phyloP scores from a whole-genome alignment of 2,797 vertebrate species.

The Gephyroberyx darwinii region DNA sequence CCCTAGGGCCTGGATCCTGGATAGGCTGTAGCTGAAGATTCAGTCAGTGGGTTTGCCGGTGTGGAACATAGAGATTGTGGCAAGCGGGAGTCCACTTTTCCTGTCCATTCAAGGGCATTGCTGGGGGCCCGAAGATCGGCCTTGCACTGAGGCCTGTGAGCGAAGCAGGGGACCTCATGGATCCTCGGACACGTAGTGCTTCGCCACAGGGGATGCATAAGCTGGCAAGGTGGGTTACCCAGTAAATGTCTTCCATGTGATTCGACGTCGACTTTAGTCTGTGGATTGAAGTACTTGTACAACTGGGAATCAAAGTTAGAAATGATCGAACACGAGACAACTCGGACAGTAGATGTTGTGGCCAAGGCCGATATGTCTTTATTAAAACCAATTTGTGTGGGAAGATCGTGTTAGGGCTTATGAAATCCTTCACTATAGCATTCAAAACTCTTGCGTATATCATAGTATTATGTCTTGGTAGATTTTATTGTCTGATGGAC shows the following conservation, averaged over 20 bases:
- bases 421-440: not conserved
- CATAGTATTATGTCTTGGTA: not conserved
- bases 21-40: slow-evolving; percentile 39
- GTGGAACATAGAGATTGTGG: slow-evolving; percentile 52
- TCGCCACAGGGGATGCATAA: slow-evolving; percentile 67
- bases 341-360: not conserved
- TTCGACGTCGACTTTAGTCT: not conserved
- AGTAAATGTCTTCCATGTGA: slow-evolving; percentile 25
- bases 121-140: slow-evolving; percentile 53
- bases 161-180: slow-evolving; percentile 62
- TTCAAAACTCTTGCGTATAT: not conserved
- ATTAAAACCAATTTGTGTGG: not conserved
- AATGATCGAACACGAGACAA: too few relatives aligned
- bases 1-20: slow-evolving; percentile 50
- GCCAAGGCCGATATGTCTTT: slow-evolving; percentile 18
- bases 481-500: not conserved
- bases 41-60: slow-evolving; percentile 29
- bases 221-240: slow-evolving; percentile 72
- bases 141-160: slow-evolving; percentile 57
- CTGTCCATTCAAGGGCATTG: slow-evolving; percentile 81
- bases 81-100: slow-evolving; percentile 60
- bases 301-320: not conserved
- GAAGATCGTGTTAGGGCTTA: not conserved
- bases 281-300: not conserved
- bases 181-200: slow-evolving; percentile 48